phyloP scores from a whole-genome alignment of 2,888 invertebrate species.

The Disparrhopalites patrizii region DNA sequence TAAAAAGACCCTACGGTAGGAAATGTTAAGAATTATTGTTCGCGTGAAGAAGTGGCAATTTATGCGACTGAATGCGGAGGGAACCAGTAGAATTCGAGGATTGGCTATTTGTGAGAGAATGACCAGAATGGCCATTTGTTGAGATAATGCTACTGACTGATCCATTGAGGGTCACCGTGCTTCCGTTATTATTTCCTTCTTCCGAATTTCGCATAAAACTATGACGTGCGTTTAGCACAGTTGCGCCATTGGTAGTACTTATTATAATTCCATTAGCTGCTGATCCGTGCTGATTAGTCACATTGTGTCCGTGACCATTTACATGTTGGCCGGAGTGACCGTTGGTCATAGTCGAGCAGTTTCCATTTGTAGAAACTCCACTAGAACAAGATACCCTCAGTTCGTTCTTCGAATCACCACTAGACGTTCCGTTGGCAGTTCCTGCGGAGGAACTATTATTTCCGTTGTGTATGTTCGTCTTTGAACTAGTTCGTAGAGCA shows the following conservation, averaged over 20 bases:
- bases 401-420: slow-evolving; percentile 47
- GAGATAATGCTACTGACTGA: slow-evolving; percentile 35
- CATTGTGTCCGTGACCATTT: slow-evolving; percentile 45
- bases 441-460: slow-evolving; percentile 41
- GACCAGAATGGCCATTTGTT: slow-evolving; percentile 35
- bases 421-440: slow-evolving; percentile 45
- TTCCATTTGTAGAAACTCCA: slow-evolving; percentile 47
- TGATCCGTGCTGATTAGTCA: slow-evolving; percentile 44
- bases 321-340: slow-evolving; percentile 37
- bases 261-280: slow-evolving; percentile 37
- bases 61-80: slow-evolving; percentile 48
- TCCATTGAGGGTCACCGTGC: slow-evolving; percentile 44
- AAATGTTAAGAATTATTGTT: slow-evolving; percentile 45
- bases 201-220: slow-evolving; percentile 36
- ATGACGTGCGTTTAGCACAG: slow-evolving; percentile 46
- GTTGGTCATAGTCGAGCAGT: slow-evolving; percentile 46
- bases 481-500: slow-evolving; percentile 48
- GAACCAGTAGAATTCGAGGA: slow-evolving; percentile 39
- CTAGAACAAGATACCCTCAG: slow-evolving; percentile 46
- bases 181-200: slow-evolving; percentile 48
- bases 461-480: slow-evolving; percentile 48
- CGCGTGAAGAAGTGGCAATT: slow-evolving; percentile 48
- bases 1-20: too few species aligned
- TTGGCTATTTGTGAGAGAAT: slow-evolving; percentile 3
- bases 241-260: slow-evolving; percentile 25